Evolutionary conservation across 2,888 invertebrate genomes (phyloP).

Genomic region (Xylophagus ater): DNA sequence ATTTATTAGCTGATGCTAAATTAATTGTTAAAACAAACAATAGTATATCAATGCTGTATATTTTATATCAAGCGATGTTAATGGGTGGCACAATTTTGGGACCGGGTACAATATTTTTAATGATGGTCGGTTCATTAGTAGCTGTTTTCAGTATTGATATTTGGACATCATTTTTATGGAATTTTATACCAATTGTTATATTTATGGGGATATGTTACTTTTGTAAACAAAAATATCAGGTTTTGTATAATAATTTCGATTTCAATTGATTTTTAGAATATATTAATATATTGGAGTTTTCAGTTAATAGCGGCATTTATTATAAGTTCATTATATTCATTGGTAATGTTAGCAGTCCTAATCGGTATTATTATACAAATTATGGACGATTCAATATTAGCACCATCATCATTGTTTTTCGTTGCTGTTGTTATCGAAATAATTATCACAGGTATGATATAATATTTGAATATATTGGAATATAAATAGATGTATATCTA

Average conservation of each 20-base stretch:
- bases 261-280: background rate
- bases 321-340: constrained; percentile 65
- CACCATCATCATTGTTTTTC: constrained; percentile 77
- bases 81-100: constrained; percentile 62
- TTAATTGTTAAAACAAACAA: constrained; percentile 74
- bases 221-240: constrained; percentile 51
- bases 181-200: constrained; percentile 52
- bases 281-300: constrained; percentile 1
- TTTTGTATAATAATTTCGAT: constrained; percentile 23
- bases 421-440: constrained; percentile 59
- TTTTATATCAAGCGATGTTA: constrained; percentile 60
- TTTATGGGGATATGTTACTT: constrained; percentile 56
- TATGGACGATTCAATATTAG: constrained; percentile 62
- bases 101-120: constrained; percentile 63
- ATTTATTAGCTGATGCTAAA: constrained; percentile 67
- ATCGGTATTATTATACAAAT: constrained; percentile 72
- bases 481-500: background rate
- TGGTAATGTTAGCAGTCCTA: constrained; percentile 80
- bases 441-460: constrained; percentile 45
- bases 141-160: constrained; percentile 60
- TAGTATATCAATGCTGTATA: constrained; percentile 74
- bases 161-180: constrained; percentile 55
- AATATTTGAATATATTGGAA: background rate
- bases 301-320: constrained; percentile 61
- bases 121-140: constrained; percentile 67